Base-by-base conservation (phyloP, 2,888 invertebrate genomes). In the Pogonocherus hispidulus region DNA sequence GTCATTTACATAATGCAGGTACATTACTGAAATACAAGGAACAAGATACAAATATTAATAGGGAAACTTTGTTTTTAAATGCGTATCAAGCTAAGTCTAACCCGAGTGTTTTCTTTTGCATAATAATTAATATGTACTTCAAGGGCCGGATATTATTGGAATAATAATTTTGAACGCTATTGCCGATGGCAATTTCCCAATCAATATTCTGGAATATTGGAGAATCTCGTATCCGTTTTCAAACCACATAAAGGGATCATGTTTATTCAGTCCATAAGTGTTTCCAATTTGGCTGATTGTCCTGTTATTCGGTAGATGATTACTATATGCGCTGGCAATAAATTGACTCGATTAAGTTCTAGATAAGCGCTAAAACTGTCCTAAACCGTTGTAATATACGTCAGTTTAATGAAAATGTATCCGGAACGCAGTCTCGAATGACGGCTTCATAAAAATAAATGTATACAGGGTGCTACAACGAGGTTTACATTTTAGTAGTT, bases 11-110 rank as follows among this genome's bases (percentile, higher is more conserved):
- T 57, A 57, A 44, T 57, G 11, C 22, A 57, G 14, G 20, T 55
- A 56, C 22, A 46, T 57, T 22, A 57, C 22, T 46, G 46, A n/a
- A 46, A 44, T 23, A 44, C 18, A 57, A 57, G 18, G 57, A 46
- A 44, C 57, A 44, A 44, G 37, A 57, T 46, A 57, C 44, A 57
- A 56, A 57, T 23, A 46, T 23, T 57, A 57, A 57, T 57, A 44
- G 46, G 22, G 22, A 57, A 57, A 57, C 46, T 57, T 57, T 44
- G 44, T 57, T 57, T 57, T 35, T 37, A 55, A 55, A 55, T 46
- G 57, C 44, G 46, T 27, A 44, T 57, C 19, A 57, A 57, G 44
- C 23, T 23, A n/a, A 44, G 46, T 18, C 41, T 8, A 55, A 32
- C 18, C 8, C 20, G 52, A 35, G 32, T 41, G 44, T 46, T 22